Conservation (phyloP, 2,113 vertebrate species). For the Cisticola juncidis region DNA sequence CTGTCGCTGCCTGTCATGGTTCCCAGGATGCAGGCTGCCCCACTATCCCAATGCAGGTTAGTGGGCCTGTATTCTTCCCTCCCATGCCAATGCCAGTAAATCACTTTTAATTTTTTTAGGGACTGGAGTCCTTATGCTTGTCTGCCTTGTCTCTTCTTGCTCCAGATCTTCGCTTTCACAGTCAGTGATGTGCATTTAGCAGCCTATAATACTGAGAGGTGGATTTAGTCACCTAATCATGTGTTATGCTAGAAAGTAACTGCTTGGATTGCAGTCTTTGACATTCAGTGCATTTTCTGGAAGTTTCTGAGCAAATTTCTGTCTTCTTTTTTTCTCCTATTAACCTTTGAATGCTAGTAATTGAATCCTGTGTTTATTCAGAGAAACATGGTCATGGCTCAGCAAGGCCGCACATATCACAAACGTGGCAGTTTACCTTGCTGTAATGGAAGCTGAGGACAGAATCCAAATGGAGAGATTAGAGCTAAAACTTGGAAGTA, state of each 20-base stretch:
- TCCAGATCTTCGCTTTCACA: background rate
- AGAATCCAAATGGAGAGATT: constrained; percentile 29
- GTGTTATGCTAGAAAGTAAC: background rate
- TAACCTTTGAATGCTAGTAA: background rate
- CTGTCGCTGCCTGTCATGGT: background rate
- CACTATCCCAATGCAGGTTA: rapidly evolving
- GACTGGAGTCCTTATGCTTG: background rate
- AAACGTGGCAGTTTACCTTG: background rate
- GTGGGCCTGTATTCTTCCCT: background rate
- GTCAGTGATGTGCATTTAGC: background rate
- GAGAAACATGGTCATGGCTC: background rate
- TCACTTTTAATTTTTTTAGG: background rate
- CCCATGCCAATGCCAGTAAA: background rate
- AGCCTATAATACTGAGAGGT: background rate
- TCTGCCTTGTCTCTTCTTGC: background rate
- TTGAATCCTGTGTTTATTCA: background rate
- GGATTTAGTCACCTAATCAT: background rate
- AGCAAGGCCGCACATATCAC: background rate
- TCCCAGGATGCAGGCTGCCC: rapidly evolving
- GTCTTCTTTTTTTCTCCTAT: background rate
- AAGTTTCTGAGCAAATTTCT: background rate
- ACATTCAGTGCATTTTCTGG: background rate
- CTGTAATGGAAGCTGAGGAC: background rate
- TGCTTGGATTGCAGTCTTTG: background rate
- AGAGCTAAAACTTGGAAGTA: constrained; percentile 3